A percentile compares a stretch with the other conserved stretches of the same genome.
Evolutionary conservation across 2,888 invertebrate species (phyloP).

Genomic region (Drosophila meridiana): DNA sequence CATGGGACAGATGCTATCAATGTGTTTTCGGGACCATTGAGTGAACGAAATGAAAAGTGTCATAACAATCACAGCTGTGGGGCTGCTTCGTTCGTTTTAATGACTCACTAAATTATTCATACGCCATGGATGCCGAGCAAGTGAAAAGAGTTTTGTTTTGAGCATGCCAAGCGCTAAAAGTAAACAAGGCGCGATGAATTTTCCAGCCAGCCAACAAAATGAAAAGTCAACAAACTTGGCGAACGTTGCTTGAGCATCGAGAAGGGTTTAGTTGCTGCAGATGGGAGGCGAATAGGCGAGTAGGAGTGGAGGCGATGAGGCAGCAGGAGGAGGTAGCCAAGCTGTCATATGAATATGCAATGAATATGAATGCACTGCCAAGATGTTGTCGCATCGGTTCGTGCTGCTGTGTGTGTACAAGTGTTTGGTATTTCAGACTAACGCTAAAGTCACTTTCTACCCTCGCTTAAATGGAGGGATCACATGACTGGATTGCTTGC

Average conservation of each 20-base stretch:
- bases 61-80: conserved; percentile 72
- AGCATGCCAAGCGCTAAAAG: conserved; percentile 78
- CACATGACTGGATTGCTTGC: conserved; percentile 79
- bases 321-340: conserved; percentile 15
- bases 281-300: neutral
- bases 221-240: conserved; percentile 80
- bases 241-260: conserved; percentile 47
- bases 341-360: conserved; percentile 79
- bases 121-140: conserved; percentile 71
- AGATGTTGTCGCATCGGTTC: conserved; percentile 65
- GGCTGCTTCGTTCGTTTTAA: conserved; percentile 67
- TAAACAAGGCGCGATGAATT: conserved; percentile 76
- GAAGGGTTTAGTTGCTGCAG: conserved; percentile 22
- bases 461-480: conserved; percentile 78
- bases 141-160: conserved; percentile 79
- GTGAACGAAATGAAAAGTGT: conserved; percentile 76
- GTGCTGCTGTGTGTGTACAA: conserved; percentile 11
- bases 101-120: conserved; percentile 81
- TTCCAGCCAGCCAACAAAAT: conserved; percentile 80
- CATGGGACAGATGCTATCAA: conserved; percentile 33
- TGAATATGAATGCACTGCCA: conserved; percentile 75
- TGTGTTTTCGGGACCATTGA: conserved; percentile 51
- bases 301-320: neutral
- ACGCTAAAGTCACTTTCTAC: conserved; percentile 78
- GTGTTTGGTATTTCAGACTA: conserved; percentile 65